Evolutionary conservation across 2,888 invertebrate species (phyloP), one percentile per base, ranked within the genome.

Genomic region (Elmis aenea): DNA sequence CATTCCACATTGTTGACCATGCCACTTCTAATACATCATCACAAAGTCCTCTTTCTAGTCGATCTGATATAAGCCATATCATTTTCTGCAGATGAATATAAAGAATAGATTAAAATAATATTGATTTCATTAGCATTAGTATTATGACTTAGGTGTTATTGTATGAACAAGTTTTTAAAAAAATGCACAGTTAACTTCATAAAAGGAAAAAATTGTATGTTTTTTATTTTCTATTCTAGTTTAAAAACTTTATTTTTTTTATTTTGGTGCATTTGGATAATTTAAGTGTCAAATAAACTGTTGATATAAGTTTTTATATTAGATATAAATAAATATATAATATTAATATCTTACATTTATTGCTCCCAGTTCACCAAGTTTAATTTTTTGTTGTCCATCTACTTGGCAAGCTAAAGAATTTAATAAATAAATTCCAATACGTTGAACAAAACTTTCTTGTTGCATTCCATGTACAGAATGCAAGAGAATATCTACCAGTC

Each of bases 1-100:
- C 88, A 69, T 96, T 97, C 96, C 96, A 97, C 87, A 97, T 88
- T n/a, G 94, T 93, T 38, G 94, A 94, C 97, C 97, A 97, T 2
- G 95, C 92, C 9, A 94, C 92, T 70, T 96, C 95, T 70, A 97
- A 77, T 10, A 95, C 91, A 66, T 97, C 96, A 66, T 97, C 96
- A 62, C 92, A 94, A 22, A 85, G 71, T 37, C 77, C 76, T 20
- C 81, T 74, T 38, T 79, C 77, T 40, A 93, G 72, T 29, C 93
- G 81, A 58, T 87, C 83, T 33, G 81, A 77, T 43, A 97, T 94
- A 52, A 96, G 74, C 54, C 80, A 79, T 55, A 96, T 69, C 91
- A 97, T 94, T 69, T 80, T 83, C 81, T 86, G 64, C 4, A 72
- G 68, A 46, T 33, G 42, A 38, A 42, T 18, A 14, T 25, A 13